Conservation (phyloP, 2,888 invertebrate genomes). For the Orgyia antiqua region DNA sequence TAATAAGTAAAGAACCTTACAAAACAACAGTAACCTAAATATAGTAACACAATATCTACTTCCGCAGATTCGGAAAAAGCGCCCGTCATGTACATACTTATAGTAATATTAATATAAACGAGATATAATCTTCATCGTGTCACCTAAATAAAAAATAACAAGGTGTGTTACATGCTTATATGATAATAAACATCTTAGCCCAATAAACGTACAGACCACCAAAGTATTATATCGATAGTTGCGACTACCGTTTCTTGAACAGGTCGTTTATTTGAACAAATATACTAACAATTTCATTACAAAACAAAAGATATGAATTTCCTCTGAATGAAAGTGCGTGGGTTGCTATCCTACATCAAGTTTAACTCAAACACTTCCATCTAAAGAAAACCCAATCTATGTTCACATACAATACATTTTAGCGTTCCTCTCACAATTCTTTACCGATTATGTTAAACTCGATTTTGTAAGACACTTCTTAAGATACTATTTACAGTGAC, state of each 20-base stretch:
- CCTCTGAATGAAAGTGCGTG: slow-evolving; percentile 69
- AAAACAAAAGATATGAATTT: slow-evolving; percentile 66
- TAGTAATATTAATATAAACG: slow-evolving; percentile 20
- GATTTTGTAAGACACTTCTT: slow-evolving; percentile 14
- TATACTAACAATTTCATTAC: slow-evolving; percentile 69
- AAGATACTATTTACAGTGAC: slow-evolving; percentile 24
- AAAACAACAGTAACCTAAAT: slow-evolving; percentile 9
- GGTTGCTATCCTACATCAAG: slow-evolving; percentile 59
- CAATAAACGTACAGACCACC: slow-evolving; percentile 54
- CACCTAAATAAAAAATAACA: slow-evolving; percentile 31
- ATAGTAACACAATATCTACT: slow-evolving; percentile 16
- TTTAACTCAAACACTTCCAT: slow-evolving; percentile 13
- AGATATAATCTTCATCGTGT: slow-evolving; percentile 21
- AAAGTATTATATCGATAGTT: slow-evolving; percentile 33
- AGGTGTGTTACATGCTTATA: slow-evolving; percentile 23
- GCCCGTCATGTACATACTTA: slow-evolving; percentile 16
- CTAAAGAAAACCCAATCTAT: slow-evolving; percentile 27
- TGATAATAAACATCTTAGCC: slow-evolving; percentile 26
- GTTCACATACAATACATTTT: slow-evolving; percentile 27
- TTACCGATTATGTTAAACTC: slow-evolving; percentile 18
- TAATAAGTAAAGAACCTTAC: too few relatives aligned
- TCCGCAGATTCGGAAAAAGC: slow-evolving; percentile 9
- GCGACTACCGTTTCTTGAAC: slow-evolving; percentile 33
- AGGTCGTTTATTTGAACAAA: slow-evolving; percentile 63
- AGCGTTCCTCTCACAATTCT: slow-evolving; percentile 9